Conservation (phyloP, 2,888 invertebrate species). For the Acanthococcus lagerstroemiae region DNA sequence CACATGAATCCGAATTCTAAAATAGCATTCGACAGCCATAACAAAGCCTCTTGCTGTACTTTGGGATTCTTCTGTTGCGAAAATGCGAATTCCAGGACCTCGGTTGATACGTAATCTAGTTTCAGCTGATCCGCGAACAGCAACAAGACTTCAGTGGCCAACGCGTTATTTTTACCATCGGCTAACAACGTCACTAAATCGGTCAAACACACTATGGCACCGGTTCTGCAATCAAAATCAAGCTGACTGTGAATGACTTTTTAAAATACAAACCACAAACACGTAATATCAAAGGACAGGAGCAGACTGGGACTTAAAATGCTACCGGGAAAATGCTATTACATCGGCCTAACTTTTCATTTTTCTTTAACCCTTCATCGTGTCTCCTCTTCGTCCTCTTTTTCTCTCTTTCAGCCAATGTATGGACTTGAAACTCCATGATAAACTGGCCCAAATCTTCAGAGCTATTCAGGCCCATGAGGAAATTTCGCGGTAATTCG, state of each 20-base stretch:
- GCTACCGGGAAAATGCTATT: too few species aligned
- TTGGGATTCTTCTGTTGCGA: constrained; percentile 79
- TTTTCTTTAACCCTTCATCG: too few species aligned
- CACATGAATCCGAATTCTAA: constrained; percentile 78
- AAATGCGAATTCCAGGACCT: constrained; percentile 64
- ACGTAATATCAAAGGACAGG: too few species aligned
- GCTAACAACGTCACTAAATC: constrained; percentile 78
- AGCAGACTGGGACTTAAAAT: neutral
- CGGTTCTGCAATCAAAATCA: constrained; percentile 51
- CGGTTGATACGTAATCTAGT: constrained; percentile 61
- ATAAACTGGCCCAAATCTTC: too few species aligned
- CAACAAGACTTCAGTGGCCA: constrained; percentile 59
- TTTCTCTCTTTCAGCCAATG: too few species aligned
- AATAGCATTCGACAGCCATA: constrained; percentile 67
- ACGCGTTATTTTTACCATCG: constrained; percentile 64
- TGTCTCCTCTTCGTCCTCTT: too few species aligned
- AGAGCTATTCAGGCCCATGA: too few species aligned
- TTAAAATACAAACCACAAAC: neutral
- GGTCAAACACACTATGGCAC: constrained; percentile 62
- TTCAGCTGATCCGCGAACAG: constrained; percentile 68
- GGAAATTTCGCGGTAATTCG: too few species aligned
- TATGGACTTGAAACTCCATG: too few species aligned
- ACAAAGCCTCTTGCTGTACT: constrained; percentile 73
- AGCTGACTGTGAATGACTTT: too few species aligned
- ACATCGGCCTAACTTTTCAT: too few species aligned